phyloP scores from a whole-genome alignment of 1,140 invertebrate species.

The Diabrotica undecimpunctata region DNA sequence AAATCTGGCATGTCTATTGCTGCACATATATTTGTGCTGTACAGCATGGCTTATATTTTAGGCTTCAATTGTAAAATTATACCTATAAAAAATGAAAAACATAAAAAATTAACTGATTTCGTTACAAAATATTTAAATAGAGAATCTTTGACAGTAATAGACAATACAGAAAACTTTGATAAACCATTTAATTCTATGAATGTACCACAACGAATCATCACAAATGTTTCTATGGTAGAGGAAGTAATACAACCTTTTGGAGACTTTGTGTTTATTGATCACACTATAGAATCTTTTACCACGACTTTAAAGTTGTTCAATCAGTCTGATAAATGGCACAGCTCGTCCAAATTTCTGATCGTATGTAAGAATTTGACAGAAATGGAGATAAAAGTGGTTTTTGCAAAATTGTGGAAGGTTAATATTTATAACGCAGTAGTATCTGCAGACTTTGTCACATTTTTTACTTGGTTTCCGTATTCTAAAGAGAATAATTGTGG shows the following conservation, averaged over 20 bases:
- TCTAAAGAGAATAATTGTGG: neutral
- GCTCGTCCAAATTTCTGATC: neutral
- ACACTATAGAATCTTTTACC: neutral
- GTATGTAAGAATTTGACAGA: neutral
- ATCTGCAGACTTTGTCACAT: neutral
- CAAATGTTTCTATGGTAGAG: neutral
- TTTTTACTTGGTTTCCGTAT: neutral
- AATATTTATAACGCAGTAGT: neutral
- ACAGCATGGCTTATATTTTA: too few relatives aligned
- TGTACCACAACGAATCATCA: neutral
- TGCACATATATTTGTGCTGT: too few relatives aligned
- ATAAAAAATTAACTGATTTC: too few relatives aligned
- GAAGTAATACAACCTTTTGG: neutral
- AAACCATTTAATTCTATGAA: neutral
- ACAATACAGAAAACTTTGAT: neutral
- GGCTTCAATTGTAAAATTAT: too few relatives aligned
- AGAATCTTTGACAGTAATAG: too few relatives aligned
- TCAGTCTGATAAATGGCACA: neutral
- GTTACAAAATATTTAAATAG: too few relatives aligned
- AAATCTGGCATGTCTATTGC: too few relatives aligned
- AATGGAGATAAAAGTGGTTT: neutral
- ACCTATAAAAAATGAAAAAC: too few relatives aligned
- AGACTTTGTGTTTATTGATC: neutral
- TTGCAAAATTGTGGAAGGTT: neutral
- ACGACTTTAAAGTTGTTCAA: neutral